Evolutionary conservation across 2,888 invertebrate genomes (phyloP), one percentile per base, ranked within the genome.

Genomic region (Macroteleia sp.): DNA sequence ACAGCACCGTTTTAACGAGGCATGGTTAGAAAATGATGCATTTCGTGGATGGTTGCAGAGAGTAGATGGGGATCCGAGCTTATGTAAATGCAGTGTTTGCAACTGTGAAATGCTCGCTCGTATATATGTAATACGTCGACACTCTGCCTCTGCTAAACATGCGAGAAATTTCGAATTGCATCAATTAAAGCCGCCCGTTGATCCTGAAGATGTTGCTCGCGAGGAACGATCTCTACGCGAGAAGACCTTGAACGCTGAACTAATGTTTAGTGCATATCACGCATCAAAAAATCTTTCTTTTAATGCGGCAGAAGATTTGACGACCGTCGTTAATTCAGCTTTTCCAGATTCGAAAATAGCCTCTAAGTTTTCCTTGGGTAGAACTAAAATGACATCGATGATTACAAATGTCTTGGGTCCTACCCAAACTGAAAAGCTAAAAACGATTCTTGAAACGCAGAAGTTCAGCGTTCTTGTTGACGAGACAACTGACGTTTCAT

Each of bases 361-460:
- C 19, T 19, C 17, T 19, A 17, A 19, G 10, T 41, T 41, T 41
- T 10, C 8, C 2, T 17, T 19, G 9, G 10, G 10, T 2, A 17
- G 41, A 19, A 41, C 41, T 3, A 41, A 41, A 41, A 41, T 41
- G 41, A 3, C 4, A 1, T 17, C 41, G 4, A 19, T 41, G 41
- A 10, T 19, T 1, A 9, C 19, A 16, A 16, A 19, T 6, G 41
- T 41, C 2, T 19, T 41, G 8, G 41, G 41, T 41, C 2, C 17
- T 19, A 41, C 41, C 1, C 8, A 19, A 41, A 41, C 2, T 3
- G 41, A 41, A 19, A 19, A 41, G 3, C 41, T 41, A 8, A 17
- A 2, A 10, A 10, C 17, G 3, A 85, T 86, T 77, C 59, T 89
- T n/a, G 87, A 86, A 54, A 85, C 84, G 20, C 84, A 81, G 59